Evolutionary conservation across 2,797 vertebrate species (phyloP).

Genomic region (Tauraco hartlaubi): DNA sequence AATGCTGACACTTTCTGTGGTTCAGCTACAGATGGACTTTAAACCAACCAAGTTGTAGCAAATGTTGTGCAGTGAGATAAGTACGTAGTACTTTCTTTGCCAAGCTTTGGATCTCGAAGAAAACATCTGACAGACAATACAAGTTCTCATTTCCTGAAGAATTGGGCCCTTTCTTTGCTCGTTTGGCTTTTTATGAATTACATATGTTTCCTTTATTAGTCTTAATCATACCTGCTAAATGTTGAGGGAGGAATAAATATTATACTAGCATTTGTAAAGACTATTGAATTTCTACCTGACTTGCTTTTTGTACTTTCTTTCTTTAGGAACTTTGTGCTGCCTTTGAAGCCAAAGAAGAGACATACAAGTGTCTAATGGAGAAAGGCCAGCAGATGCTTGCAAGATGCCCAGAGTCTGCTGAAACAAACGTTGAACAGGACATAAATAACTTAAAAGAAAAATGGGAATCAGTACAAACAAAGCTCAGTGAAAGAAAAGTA

Average conservation of each 20-base stretch:
- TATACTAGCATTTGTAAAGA: background rate
- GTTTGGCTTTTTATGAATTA: slow-evolving; percentile 40
- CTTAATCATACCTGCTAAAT: background rate
- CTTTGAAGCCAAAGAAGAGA: slow-evolving; percentile 91
- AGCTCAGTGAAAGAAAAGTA: slow-evolving; percentile 95
- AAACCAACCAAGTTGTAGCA: background rate
- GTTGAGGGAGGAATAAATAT: background rate
- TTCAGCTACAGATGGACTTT: background rate
- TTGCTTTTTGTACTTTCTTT: slow-evolving; percentile 35
- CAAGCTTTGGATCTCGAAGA: background rate
- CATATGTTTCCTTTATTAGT: slow-evolving; percentile 3
- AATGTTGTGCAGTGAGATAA: background rate
- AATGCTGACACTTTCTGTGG: background rate
- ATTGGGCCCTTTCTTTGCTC: background rate
- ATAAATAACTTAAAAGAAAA: slow-evolving; percentile 93
- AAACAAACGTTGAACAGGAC: slow-evolving; percentile 94
- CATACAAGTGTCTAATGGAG: slow-evolving; percentile 86
- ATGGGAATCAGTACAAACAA: slow-evolving; percentile 92
- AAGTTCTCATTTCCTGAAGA: slow-evolving; percentile 23
- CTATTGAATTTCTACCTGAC: slow-evolving; percentile 25
- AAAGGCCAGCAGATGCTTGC: slow-evolving; percentile 91
- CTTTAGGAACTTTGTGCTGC: slow-evolving; percentile 92
- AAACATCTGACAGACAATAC: background rate
- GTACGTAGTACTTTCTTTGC: background rate
- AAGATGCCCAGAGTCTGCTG: slow-evolving; percentile 85